Evolutionary conservation across 2,113 vertebrate species (phyloP).

Genomic region (Mirounga angustirostris): DNA sequence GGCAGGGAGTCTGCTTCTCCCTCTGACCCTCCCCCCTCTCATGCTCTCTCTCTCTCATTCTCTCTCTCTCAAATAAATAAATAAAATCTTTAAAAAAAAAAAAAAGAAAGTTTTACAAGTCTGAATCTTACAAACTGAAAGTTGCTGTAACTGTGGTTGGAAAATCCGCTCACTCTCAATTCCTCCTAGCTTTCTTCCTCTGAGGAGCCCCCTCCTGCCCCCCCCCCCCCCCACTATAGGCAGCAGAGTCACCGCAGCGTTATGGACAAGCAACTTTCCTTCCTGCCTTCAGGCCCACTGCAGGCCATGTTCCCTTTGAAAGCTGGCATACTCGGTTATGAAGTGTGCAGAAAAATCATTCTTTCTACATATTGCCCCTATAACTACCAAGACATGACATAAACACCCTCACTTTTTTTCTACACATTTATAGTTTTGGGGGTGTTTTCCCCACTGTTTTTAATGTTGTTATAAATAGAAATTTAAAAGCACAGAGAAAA

Average conservation of each 20-base stretch:
- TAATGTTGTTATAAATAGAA: background rate
- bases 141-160: background rate
- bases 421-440: background rate
- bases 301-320: background rate
- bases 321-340: accelerated
- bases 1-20: too few species aligned
- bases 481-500: background rate
- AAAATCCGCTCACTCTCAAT: background rate
- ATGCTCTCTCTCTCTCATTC: too few species aligned
- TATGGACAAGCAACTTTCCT: background rate
- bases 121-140: background rate
- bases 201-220: background rate
- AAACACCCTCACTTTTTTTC: background rate
- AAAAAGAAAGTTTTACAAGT: background rate
- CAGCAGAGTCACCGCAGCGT: background rate
- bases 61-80: too few species aligned
- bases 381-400: background rate
- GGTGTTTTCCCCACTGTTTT: background rate
- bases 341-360: background rate
- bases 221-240: background rate
- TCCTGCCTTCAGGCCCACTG: background rate
- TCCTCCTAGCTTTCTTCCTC: background rate
- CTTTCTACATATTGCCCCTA: background rate
- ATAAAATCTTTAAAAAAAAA: too few species aligned
- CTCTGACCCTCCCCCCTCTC: too few species aligned